Evolutionary conservation across 2,113 vertebrate species (phyloP).

Genomic region (Lepidothrix coronata): DNA sequence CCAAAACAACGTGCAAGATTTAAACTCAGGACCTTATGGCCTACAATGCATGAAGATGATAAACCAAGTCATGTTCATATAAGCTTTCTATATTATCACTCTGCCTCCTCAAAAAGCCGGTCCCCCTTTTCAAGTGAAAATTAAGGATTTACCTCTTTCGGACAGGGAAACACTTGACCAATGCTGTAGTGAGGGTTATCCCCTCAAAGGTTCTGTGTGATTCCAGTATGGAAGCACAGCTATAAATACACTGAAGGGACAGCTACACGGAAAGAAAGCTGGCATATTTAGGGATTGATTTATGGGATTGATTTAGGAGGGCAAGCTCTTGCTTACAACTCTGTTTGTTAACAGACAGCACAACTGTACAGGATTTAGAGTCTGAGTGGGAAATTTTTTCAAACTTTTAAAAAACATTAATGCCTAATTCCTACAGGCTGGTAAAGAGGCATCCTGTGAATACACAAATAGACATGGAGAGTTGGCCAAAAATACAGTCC

Average conservation of each 20-base stretch:
- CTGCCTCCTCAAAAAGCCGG: not conserved
- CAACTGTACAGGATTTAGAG: not conserved
- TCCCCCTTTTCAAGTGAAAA: not conserved
- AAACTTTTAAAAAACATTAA: not conserved
- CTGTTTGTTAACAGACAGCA: not conserved
- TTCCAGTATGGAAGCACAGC: not conserved
- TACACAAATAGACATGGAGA: not conserved
- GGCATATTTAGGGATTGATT: not conserved
- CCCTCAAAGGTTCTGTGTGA: not conserved
- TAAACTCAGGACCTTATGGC: not conserved
- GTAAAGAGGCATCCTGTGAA: not conserved
- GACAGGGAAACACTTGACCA: not conserved
- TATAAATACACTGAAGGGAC: not conserved
- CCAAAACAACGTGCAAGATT: rapidly evolving
- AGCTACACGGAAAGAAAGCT: not conserved
- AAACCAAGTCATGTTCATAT: not conserved
- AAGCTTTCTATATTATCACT: not conserved
- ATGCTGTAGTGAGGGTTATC: not conserved
- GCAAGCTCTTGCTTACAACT: not conserved
- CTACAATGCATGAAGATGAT: not conserved
- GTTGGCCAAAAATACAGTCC: rapidly evolving
- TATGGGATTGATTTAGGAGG: not conserved
- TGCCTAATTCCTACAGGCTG: not conserved
- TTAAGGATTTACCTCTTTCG: not conserved
- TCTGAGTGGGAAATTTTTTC: not conserved